Conservation (phyloP, 1,140 invertebrate genomes). For the Anoplophora glabripennis region DNA sequence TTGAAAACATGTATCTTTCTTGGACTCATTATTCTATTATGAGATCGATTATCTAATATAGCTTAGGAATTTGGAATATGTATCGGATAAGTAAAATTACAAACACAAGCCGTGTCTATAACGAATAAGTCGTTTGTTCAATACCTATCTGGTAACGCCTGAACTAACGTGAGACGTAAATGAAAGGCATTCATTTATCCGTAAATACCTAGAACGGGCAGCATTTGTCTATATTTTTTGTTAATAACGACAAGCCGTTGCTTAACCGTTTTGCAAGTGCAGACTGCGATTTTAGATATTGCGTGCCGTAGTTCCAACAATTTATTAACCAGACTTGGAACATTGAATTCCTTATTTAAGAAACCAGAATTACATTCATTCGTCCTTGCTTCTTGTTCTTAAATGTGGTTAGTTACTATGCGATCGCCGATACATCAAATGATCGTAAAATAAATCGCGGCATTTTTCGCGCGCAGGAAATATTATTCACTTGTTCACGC, state of each 20-base stretch:
- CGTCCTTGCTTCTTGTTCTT: conserved; percentile 3
- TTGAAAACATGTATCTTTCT: too few relatives aligned
- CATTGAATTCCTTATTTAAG: background rate
- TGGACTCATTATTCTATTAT: too few relatives aligned
- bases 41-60: too few relatives aligned
- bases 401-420: too few relatives aligned
- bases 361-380: conserved; percentile 11
- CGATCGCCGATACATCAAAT: too few relatives aligned
- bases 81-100: too few relatives aligned
- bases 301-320: background rate
- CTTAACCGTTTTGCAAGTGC: conserved; percentile 5
- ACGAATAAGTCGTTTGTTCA: too few relatives aligned
- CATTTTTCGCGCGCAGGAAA: too few relatives aligned
- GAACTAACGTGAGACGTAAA: background rate
- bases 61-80: too few relatives aligned
- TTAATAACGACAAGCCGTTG: background rate
- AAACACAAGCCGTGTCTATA: too few relatives aligned
- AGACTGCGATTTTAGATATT: conserved; percentile 3
- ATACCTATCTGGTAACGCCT: background rate
- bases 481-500: too few relatives aligned
- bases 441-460: too few relatives aligned
- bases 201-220: conserved; percentile 1
- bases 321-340: background rate
- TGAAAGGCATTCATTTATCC: conserved; percentile 1
- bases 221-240: conserved; percentile 8